A percentile compares a stretch with the other conserved stretches of the same genome.
These are phyloP conservation scores for Pipistrellus pipistrellus DNA, from an alignment of 2,797 vertebrate genomes.

Conservation along the genomic window DNA sequence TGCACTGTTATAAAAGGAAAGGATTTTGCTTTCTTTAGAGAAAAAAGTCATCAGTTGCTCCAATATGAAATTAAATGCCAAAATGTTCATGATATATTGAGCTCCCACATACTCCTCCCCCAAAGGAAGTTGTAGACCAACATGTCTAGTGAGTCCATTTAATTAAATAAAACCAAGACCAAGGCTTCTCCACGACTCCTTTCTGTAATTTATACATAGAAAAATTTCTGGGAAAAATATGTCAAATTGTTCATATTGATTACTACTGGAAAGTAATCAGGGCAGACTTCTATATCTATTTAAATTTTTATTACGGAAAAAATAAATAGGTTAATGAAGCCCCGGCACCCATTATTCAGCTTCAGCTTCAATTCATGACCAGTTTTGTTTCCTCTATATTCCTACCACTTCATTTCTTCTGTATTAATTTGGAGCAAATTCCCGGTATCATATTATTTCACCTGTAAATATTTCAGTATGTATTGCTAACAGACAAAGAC, in stretches of 20 bases:
- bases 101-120: accelerated
- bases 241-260: background rate
- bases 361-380: background rate
- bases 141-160: background rate
- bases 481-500: background rate
- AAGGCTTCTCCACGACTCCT: background rate
- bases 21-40: background rate
- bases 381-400: background rate
- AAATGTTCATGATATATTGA: background rate
- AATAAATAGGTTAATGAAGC: background rate
- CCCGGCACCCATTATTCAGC: background rate
- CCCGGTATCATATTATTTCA: background rate
- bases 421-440: background rate
- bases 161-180: conserved; percentile 18
- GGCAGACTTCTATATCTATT: background rate
- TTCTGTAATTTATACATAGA: background rate
- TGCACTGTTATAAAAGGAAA: background rate
- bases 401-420: background rate
- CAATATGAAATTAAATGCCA: background rate
- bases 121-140: background rate
- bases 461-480: background rate
- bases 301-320: conserved; percentile 16
- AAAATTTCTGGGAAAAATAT: background rate
- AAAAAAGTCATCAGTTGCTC: background rate
- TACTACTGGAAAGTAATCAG: background rate